Percentiles rank a stretch among this genome's conserved stretches.
Evolutionary conservation across 2,888 invertebrate genomes (phyloP).

Genomic region (Troides oblongomaculatus): DNA sequence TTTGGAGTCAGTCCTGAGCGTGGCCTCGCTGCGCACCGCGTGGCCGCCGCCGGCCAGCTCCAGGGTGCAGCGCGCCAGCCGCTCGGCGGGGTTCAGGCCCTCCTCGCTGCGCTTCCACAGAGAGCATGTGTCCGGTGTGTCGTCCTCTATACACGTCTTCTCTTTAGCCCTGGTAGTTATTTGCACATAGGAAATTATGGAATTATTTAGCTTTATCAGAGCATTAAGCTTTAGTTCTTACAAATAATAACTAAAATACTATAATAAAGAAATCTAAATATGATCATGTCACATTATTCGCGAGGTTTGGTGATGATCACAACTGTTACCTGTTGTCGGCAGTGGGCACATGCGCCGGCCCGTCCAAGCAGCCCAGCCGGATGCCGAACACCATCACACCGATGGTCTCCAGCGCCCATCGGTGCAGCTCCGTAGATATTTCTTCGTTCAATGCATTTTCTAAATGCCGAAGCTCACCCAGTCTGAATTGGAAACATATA

Average conservation of each 20-base stretch:
- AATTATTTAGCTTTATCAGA: too few species aligned
- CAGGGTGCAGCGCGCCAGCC: slow-evolving; percentile 55
- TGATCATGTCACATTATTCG: too few species aligned
- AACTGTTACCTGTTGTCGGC: slow-evolving; percentile 51
- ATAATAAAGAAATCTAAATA: too few species aligned
- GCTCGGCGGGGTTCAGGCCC: slow-evolving; percentile 58
- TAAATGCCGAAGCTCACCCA: slow-evolving; percentile 59
- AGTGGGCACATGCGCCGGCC: slow-evolving; percentile 56
- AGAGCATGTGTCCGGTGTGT: slow-evolving; percentile 58
- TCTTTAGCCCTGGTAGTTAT: slow-evolving; percentile 51
- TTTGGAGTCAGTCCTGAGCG: slow-evolving; percentile 54
- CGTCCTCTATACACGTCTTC: slow-evolving; percentile 63
- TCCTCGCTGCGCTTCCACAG: slow-evolving; percentile 52
- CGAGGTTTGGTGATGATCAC: too few species aligned
- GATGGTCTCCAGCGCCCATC: slow-evolving; percentile 69
- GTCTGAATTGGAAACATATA: slow-evolving; percentile 37
- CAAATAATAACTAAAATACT: too few species aligned
- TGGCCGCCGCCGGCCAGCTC: slow-evolving; percentile 60
- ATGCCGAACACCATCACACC: slow-evolving; percentile 66
- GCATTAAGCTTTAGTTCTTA: too few species aligned
- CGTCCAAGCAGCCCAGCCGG: slow-evolving; percentile 67
- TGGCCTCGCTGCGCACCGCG: slow-evolving; percentile 62
- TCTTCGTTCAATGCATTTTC: slow-evolving; percentile 70
- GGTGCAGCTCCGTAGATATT: slow-evolving; percentile 64
- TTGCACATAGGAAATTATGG: neutral